Conservation (phyloP, 2,888 invertebrate species). For the Neocrepidodera transversa region DNA sequence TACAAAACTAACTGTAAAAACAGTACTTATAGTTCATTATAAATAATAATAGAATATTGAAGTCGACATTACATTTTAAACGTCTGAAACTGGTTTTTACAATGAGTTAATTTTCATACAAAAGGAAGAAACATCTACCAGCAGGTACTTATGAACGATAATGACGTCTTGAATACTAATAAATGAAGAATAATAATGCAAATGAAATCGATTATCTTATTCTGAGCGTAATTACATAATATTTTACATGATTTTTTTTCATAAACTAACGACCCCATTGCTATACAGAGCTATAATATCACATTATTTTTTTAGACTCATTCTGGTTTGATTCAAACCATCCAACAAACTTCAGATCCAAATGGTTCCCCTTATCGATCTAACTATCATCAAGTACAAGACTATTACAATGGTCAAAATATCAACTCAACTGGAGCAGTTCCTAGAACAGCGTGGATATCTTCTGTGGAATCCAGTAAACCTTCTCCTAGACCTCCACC, state of each 20-base stretch:
- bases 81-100: not conserved
- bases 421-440: constrained; percentile 55
- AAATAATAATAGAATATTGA: not conserved
- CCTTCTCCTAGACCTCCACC: constrained; percentile 52
- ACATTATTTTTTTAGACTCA: constrained; percentile 51
- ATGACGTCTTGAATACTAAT: not conserved
- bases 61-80: not conserved
- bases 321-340: constrained; percentile 59
- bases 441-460: constrained; percentile 59
- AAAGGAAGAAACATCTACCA: not conserved
- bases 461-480: constrained; percentile 50
- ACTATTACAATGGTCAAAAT: constrained; percentile 58
- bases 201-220: not conserved
- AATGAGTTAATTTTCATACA: not conserved
- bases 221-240: no score
- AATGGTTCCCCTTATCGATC: constrained; percentile 65
- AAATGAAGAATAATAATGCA: not conserved
- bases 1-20: not conserved
- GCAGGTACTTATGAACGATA: not conserved
- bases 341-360: constrained; percentile 58
- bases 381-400: constrained; percentile 63
- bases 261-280: no score
- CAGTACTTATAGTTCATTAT: not conserved
- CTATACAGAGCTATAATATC: no score
- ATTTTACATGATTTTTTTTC: no score